phyloP scores from a whole-genome alignment of 2,888 invertebrate genomes.

The Neoaliturus tenellus region DNA sequence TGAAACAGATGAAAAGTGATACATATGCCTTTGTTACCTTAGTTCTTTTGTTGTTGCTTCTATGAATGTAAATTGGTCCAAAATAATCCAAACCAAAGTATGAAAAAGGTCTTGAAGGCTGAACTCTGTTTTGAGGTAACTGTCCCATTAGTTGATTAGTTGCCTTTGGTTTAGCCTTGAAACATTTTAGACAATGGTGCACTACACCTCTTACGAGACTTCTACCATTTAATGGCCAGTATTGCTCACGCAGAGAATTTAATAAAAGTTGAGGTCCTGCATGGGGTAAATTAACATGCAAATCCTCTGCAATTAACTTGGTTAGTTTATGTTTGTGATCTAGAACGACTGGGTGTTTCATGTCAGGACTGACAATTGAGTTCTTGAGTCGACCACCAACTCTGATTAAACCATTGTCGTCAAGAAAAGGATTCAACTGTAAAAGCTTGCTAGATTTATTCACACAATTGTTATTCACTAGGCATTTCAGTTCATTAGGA shows the following conservation, averaged over 20 bases:
- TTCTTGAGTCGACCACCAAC: no score
- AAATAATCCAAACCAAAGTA: no score
- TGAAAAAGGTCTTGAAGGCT: no score
- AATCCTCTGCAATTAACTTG: background rate
- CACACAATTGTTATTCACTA: no score
- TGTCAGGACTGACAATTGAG: no score
- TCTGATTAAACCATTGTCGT: background rate
- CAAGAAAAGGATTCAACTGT: slow-evolving; percentile 10
- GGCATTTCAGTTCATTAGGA: no score
- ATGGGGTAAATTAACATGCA: background rate
- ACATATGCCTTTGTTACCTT: background rate
- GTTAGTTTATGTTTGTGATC: background rate
- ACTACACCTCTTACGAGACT: background rate
- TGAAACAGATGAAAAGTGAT: background rate
- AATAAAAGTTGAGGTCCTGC: background rate
- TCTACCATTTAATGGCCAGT: background rate
- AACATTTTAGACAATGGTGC: background rate
- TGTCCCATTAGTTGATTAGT: background rate
- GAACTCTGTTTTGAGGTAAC: background rate
- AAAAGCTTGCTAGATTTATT: no score
- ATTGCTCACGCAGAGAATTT: background rate
- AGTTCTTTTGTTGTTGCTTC: no score
- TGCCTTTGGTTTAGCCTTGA: background rate
- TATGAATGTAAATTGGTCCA: no score
- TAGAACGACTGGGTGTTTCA: background rate